Evolutionary conservation across 1,140 invertebrate genomes (phyloP).

Genomic region (Scaptomyza pallida): DNA sequence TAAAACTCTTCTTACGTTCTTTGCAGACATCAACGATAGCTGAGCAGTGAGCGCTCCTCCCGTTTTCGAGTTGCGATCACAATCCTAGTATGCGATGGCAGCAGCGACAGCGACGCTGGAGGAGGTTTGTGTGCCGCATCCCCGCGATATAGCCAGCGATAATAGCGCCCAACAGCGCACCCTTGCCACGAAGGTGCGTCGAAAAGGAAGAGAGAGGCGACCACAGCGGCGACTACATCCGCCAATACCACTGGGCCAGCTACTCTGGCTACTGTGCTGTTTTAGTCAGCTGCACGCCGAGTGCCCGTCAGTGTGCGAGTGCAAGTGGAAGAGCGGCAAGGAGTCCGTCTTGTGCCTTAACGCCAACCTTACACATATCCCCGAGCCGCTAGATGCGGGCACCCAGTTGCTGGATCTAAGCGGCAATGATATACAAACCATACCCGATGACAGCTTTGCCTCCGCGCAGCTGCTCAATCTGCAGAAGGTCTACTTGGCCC

Average conservation of each 20-base stretch:
- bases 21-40: conserved; percentile 31
- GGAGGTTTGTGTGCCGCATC: conserved; percentile 24
- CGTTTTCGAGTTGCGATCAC: conserved; percentile 10
- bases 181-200: conserved; percentile 72
- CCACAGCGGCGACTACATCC: conserved; percentile 63
- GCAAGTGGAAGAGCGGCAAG: conserved; percentile 94
- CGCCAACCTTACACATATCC: conserved; percentile 89
- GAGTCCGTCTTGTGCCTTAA: conserved; percentile 91
- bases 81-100: conserved; percentile 70
- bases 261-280: conserved; percentile 74
- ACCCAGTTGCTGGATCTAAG: conserved; percentile 91
- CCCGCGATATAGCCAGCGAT: conserved; percentile 69
- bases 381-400: conserved; percentile 88
- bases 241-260: conserved; percentile 61
- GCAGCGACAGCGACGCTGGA: conserved; percentile 55
- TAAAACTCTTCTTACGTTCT: not conserved
- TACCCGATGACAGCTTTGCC: conserved; percentile 89
- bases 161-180: conserved; percentile 67
- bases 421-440: conserved; percentile 88
- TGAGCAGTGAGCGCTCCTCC: conserved; percentile 1
- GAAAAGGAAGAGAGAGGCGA: conserved; percentile 56
- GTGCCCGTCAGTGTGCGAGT: conserved; percentile 90
- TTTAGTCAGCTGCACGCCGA: conserved; percentile 84
- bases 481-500: conserved; percentile 90
- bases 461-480: conserved; percentile 90